Percentiles rank a stretch among this genome's conserved stretches.
phyloP scores from a whole-genome alignment of 2,797 vertebrate species.

The Novumbra hubbsi region DNA sequence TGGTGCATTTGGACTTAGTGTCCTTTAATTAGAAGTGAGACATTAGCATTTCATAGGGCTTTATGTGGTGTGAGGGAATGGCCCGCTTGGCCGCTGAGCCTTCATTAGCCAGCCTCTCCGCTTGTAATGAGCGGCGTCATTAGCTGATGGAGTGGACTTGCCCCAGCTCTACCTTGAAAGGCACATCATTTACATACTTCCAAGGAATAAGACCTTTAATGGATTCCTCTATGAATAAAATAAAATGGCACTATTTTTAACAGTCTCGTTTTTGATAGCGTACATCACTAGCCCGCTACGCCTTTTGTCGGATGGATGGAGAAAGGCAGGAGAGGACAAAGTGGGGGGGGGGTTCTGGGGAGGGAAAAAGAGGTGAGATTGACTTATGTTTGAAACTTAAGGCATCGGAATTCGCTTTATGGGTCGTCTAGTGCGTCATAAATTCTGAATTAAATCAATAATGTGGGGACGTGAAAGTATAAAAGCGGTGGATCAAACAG shows the following conservation, averaged over 20 bases:
- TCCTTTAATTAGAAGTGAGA: conserved; percentile 99
- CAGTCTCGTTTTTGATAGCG: conserved; percentile 82
- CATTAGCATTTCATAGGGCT: conserved; percentile 99
- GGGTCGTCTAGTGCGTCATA: conserved; percentile 30
- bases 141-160: conserved; percentile 99
- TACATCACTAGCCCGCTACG: conserved; percentile 48
- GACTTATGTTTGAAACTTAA: conserved; percentile 40
- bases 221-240: conserved; percentile 98
- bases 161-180: conserved; percentile 97
- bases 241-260: conserved; percentile 93
- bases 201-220: conserved; percentile 92
- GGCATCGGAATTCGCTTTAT: conserved; percentile 34
- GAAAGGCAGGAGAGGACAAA: conserved; percentile 11
- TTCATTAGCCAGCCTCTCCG: conserved; percentile 96
- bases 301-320: conserved; percentile 9
- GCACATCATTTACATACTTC: conserved; percentile 95
- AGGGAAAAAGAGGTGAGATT: conserved; percentile 11
- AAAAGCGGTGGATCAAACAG: conserved; percentile 34
- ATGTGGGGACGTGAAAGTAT: conserved; percentile 34
- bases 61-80: conserved; percentile 91
- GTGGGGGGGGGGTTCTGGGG: background rate
- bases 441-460: conserved; percentile 49
- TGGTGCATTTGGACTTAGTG: conserved; percentile 92
- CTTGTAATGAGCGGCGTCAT: conserved; percentile 99
- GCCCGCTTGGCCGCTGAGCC: conserved; percentile 88